phyloP scores from a whole-genome alignment of 2,888 invertebrate genomes.

The Limnephilus lunatus region DNA sequence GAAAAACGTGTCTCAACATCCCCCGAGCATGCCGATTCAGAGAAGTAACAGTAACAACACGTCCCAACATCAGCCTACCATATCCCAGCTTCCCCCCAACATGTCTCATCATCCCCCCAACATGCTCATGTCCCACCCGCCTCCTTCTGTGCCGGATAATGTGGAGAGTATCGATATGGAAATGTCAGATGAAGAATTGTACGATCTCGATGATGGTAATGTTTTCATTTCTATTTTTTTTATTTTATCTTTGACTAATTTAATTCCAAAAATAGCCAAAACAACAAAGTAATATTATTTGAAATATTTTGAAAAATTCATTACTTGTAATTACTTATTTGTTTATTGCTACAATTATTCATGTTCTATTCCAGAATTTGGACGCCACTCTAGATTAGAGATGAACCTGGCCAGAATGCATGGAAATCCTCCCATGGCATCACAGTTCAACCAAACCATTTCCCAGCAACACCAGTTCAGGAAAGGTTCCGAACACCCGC shows the following conservation, averaged over 20 bases:
- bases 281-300: neutral
- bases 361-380: slow-evolving; percentile 51
- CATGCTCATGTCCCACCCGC: slow-evolving; percentile 47
- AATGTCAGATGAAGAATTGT: slow-evolving; percentile 86
- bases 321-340: neutral
- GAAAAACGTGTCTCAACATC: slow-evolving; percentile 19
- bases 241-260: too few relatives aligned
- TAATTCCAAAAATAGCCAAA: neutral
- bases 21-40: slow-evolving; percentile 9
- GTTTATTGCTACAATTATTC: neutral
- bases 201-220: slow-evolving; percentile 63
- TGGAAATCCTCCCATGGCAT: slow-evolving; percentile 51
- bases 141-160: slow-evolving; percentile 78
- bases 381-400: slow-evolving; percentile 55
- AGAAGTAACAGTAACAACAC: slow-evolving; percentile 3
- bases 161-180: slow-evolving; percentile 92
- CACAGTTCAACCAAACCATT: slow-evolving; percentile 53
- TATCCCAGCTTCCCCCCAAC: slow-evolving; percentile 10
- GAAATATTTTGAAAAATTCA: too few relatives aligned
- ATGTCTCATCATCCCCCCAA: slow-evolving; percentile 47
- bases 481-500: slow-evolving; percentile 36
- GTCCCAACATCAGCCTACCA: slow-evolving; percentile 9
- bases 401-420: slow-evolving; percentile 60
- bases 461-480: slow-evolving; percentile 40
- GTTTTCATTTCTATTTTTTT: slow-evolving; percentile 12